Base-by-base conservation (phyloP, 2,113 vertebrate genomes). In the Oenanthe oenanthe region DNA sequence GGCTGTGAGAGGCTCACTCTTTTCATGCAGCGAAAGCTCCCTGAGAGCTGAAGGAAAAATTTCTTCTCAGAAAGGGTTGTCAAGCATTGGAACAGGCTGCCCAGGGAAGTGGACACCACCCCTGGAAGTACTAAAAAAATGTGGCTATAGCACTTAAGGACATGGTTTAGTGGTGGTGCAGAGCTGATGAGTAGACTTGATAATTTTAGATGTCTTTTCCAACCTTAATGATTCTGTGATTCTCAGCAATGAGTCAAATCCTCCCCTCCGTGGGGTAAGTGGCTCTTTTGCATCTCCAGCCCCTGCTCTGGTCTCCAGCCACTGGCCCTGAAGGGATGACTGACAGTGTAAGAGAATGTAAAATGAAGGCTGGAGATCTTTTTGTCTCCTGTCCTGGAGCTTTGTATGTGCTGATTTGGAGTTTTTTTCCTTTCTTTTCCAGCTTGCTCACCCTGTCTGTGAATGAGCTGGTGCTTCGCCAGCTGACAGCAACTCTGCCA, bases 381-480 rank as follows among this genome's bases (percentile, higher is more conserved):
- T 31, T 28, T 29, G 5, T 65, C 43, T 62, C 31, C 56, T 70
- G 2, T 34, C 40, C 54, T 43, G 40, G n/a, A 32, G 40, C 36
- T 84, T 62, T 62, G 38, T 40, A 70, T 51, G 50, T 48, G 36
- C n/a, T 82, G 57, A 79, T 0, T 9, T 36, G 31, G 24, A 25
- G 7, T 18, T 38, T 54, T 42, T 54, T 38, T 9, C 2, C 21
- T 51, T 47, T 62, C 12, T 29, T 68, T 91, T 78, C 45, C 77
- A 97, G 96, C 36, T 43, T 95, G 4, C 56, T 95, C 47, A 87
- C 92, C 25, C 13, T 91, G 8, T 91, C 95, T 12, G 56, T 93
- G 17, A 84, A 87, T 0, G 88, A 92, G 4, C 20, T 88, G 2
- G 89, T 97, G 66, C 56, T 91, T 11, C 61, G 45, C 12, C 71